A percentile compares a stretch with the other conserved stretches of the same genome.
Conservation (phyloP, 35 echinoderm and acorn worm species). For the Antedon bifida region DNA sequence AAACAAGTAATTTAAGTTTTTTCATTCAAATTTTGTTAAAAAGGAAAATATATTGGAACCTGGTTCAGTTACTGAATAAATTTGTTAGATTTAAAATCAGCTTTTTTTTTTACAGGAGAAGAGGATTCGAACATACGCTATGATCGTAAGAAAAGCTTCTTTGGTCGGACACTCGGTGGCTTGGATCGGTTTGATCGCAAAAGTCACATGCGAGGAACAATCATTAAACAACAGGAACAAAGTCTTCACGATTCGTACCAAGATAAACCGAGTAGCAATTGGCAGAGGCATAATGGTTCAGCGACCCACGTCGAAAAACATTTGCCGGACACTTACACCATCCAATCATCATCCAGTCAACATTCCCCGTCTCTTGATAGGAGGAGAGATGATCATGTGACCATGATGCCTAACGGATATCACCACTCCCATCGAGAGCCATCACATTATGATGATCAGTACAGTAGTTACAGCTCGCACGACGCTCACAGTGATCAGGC, state of each 20-base stretch:
- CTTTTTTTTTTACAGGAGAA: constrained; percentile 1
- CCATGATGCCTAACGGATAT: background rate
- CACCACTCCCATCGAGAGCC: background rate
- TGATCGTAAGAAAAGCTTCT: constrained; percentile 98
- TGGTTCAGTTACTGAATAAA: too few species aligned
- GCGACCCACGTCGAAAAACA: background rate
- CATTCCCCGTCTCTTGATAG: background rate
- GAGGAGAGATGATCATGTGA: background rate
- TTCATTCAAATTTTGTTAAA: background rate
- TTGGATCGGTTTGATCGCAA: constrained; percentile 56
- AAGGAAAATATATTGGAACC: too few species aligned
- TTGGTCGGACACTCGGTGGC: constrained; percentile 47
- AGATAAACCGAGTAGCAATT: background rate
- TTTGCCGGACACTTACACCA: background rate
- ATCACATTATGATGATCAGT: background rate
- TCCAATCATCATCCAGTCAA: background rate
- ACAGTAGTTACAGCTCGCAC: background rate
- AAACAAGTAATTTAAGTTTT: too few species aligned
- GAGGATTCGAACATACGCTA: constrained; percentile 40
- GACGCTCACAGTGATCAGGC: background rate
- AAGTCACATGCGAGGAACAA: constrained; percentile 64
- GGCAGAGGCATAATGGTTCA: background rate
- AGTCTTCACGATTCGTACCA: constrained; percentile 12
- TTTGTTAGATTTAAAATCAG: too few species aligned
- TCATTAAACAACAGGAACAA: constrained; percentile 14